Conservation (phyloP, 2,113 vertebrate genomes). For the Hyaena hyaena region DNA sequence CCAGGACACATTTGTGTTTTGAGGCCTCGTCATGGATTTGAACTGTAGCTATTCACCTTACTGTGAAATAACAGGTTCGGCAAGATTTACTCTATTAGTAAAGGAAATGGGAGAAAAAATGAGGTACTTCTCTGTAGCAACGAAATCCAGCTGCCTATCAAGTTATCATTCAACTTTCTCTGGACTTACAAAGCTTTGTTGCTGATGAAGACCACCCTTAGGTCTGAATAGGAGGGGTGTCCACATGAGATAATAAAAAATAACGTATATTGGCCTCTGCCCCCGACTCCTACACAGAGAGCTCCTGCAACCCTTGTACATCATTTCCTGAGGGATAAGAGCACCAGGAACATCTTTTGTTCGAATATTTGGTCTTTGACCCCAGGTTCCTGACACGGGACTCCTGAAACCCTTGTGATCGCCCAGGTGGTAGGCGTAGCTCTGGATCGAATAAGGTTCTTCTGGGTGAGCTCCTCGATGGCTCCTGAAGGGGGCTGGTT, state of each 20-base stretch:
- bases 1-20: neutral
- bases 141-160: neutral
- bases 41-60: neutral
- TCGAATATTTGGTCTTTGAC: neutral
- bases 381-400: neutral
- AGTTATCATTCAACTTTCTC: neutral
- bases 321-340: neutral
- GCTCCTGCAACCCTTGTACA: neutral
- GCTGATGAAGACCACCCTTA: no score
- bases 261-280: neutral
- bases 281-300: neutral
- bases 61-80: neutral
- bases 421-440: neutral
- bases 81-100: neutral
- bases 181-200: neutral
- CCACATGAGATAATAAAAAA: neutral
- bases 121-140: neutral
- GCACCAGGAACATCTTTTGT: neutral
- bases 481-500: neutral
- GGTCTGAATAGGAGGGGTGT: neutral
- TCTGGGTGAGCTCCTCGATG: neutral
- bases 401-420: neutral
- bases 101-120: neutral
- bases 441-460: neutral
- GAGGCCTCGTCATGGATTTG: neutral